These are phyloP conservation scores for Thinocorus orbignyianus DNA, from an alignment of 2,113 vertebrate genomes.

Conservation along the genomic window DNA sequence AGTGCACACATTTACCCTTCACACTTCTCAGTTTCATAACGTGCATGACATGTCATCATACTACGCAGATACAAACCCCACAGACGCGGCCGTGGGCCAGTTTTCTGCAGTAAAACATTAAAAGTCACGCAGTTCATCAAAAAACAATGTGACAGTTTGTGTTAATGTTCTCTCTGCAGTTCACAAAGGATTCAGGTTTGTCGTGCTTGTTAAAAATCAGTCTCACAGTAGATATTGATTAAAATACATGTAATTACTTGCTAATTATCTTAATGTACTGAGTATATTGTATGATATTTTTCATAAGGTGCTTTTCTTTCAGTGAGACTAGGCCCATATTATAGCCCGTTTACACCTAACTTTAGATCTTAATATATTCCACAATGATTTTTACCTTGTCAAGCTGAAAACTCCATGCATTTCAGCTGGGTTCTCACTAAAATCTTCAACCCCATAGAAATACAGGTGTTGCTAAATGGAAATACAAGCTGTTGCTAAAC, in stretches of 20 bases:
- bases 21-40: neutral
- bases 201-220: neutral
- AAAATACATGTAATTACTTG: neutral
- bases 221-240: neutral
- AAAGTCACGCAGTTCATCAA: neutral
- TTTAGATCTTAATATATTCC: neutral
- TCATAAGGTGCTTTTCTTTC: neutral
- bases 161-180: neutral
- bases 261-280: neutral
- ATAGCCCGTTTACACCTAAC: neutral
- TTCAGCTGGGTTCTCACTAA: neutral
- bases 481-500: neutral
- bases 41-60: neutral
- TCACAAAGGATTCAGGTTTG: neutral
- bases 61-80: neutral
- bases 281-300: neutral
- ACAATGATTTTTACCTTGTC: neutral
- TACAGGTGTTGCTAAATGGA: neutral
- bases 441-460: neutral
- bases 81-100: rapidly evolving
- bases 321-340: neutral
- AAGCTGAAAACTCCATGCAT: neutral
- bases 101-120: neutral
- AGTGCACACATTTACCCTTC: neutral
- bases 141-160: neutral